A percentile compares a stretch with the other conserved stretches of the same genome.
Conservation (phyloP, 1,140 invertebrate genomes). For the Apocrypta bakeri region DNA sequence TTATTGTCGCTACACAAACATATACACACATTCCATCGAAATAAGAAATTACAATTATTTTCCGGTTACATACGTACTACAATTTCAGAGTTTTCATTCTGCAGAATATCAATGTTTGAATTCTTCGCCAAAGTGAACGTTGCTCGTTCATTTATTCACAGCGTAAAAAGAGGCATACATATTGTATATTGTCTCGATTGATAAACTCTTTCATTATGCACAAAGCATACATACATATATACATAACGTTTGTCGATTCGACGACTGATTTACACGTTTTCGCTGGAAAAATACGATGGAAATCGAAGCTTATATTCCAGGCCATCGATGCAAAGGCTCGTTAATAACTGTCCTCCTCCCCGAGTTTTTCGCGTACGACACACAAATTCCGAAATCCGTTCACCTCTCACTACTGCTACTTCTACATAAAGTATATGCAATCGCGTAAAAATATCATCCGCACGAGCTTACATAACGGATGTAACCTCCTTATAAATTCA, state of each 20-base stretch:
- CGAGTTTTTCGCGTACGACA: neutral
- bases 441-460: slow-evolving; percentile 30
- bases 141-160: neutral
- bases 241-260: no score
- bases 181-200: neutral
- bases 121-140: no score
- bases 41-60: no score
- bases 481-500: slow-evolving; percentile 42
- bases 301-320: slow-evolving; percentile 1
- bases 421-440: neutral
- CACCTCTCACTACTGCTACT: neutral
- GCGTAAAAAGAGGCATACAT: no score
- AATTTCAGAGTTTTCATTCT: no score
- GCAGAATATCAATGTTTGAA: no score
- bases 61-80: no score
- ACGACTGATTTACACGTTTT: neutral
- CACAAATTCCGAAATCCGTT: neutral
- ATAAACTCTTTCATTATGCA: neutral
- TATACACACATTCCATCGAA: no score
- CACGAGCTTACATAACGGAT: neutral
- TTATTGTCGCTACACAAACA: no score
- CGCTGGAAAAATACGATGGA: neutral
- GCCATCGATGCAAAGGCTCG: neutral
- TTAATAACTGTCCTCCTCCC: neutral
- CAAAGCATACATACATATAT: neutral